Percentiles rank a stretch among this genome's conserved stretches.
Evolutionary conservation across 2,797 vertebrate genomes (phyloP).

Genomic region (Cynodonichthys magdalenae): DNA sequence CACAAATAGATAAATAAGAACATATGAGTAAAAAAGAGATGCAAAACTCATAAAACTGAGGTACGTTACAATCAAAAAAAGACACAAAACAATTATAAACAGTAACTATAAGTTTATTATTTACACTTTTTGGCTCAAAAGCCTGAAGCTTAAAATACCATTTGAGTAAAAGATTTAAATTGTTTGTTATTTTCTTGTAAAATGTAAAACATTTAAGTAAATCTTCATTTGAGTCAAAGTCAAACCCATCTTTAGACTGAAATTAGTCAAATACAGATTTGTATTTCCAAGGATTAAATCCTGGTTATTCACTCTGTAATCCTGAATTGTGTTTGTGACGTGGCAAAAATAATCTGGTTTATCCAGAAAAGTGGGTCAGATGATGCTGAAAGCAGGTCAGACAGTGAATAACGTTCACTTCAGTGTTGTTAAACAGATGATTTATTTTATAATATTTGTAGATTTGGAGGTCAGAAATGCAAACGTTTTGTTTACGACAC

Average conservation of each 20-base stretch:
- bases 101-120: too few relatives aligned
- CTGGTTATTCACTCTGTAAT: slow-evolving; percentile 27
- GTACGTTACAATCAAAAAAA: too few relatives aligned
- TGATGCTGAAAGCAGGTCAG: slow-evolving; percentile 25
- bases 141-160: not conserved
- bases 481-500: not conserved
- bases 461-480: not conserved
- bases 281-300: slow-evolving; percentile 37
- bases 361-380: slow-evolving; percentile 72
- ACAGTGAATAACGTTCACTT: slow-evolving; percentile 1
- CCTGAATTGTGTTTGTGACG: slow-evolving; percentile 31
- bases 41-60: too few relatives aligned
- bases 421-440: not conserved
- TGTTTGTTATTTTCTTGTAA: not conserved
- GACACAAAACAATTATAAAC: too few relatives aligned
- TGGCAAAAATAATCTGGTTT: slow-evolving; percentile 52
- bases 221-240: slow-evolving; percentile 9
- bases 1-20: too few relatives aligned
- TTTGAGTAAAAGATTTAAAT: not conserved
- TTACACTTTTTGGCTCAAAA: not conserved
- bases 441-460: not conserved
- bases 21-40: too few relatives aligned
- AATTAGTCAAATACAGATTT: slow-evolving; percentile 28
- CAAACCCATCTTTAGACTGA: not conserved
- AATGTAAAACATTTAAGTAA: not conserved